Percentiles rank a stretch among this genome's conserved stretches.
Evolutionary conservation across 2,888 invertebrate species (phyloP).

Genomic region (Drosophila sordidula): DNA sequence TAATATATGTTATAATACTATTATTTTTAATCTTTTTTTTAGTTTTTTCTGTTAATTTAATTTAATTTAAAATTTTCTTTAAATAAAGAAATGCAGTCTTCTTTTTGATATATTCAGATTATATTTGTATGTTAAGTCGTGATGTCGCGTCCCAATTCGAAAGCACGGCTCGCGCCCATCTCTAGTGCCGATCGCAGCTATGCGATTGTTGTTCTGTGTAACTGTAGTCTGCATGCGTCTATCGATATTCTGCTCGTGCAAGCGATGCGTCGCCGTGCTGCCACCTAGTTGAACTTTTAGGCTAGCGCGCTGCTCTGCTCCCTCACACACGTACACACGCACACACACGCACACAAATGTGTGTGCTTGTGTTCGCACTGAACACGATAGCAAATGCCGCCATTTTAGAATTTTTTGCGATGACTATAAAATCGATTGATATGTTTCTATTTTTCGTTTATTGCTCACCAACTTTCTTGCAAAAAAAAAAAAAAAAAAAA

Average conservation of each 20-base stretch:
- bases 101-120: not conserved
- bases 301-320: slow-evolving; percentile 35
- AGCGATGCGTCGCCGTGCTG: slow-evolving; percentile 22
- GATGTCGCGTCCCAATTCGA: not conserved
- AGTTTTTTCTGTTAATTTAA: no score
- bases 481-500: slow-evolving; percentile 39
- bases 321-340: slow-evolving; percentile 12
- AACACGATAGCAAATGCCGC: slow-evolving; percentile 32
- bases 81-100: no score
- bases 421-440: slow-evolving; percentile 59
- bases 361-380: slow-evolving; percentile 31
- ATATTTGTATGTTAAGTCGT: not conserved
- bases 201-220: not conserved
- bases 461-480: slow-evolving; percentile 37
- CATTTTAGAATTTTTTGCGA: slow-evolving; percentile 47
- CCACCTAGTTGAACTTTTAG: slow-evolving; percentile 14
- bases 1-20: no score
- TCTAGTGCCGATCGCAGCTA: slow-evolving; percentile 10
- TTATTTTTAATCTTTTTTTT: no score
- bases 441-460: slow-evolving; percentile 59
- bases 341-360: not conserved
- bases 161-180: slow-evolving; percentile 1
- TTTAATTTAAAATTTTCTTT: no score
- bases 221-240: not conserved
- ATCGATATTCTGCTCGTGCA: slow-evolving; percentile 18